Evolutionary conservation across 2,113 vertebrate genomes (phyloP).

Genomic region (Oenanthe oenanthe): DNA sequence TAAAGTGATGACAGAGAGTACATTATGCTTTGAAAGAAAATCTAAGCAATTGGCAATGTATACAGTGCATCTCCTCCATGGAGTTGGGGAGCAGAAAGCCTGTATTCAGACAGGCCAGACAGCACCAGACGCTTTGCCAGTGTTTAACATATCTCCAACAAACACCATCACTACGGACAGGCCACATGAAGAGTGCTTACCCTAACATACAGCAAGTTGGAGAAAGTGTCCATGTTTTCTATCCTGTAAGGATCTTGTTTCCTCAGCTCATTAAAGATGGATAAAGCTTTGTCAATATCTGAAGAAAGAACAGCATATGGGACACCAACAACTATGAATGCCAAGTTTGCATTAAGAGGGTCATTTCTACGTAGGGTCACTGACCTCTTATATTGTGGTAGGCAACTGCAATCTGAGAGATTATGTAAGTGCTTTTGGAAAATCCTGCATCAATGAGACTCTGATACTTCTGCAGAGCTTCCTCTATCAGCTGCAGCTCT

Average conservation of each 20-base stretch:
- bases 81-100: not conserved
- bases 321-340: not conserved
- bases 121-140: not conserved
- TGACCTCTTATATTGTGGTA: constrained; percentile 98
- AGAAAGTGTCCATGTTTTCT: constrained; percentile 99
- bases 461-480: constrained; percentile 97
- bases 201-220: constrained; percentile 96
- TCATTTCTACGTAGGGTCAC: not conserved
- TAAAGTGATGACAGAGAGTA: not conserved
- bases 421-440: constrained; percentile 97
- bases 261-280: constrained; percentile 94
- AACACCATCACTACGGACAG: not conserved
- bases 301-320: constrained; percentile 37
- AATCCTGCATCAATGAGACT: constrained; percentile 96
- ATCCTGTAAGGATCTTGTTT: constrained; percentile 97
- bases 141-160: not conserved
- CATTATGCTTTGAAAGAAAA: not conserved
- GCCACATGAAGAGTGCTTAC: constrained; percentile 74
- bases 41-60: not conserved
- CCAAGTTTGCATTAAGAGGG: not conserved
- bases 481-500: constrained; percentile 97
- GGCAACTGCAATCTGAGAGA: constrained; percentile 97
- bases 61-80: not conserved
- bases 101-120: not conserved
- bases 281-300: constrained; percentile 98